These are phyloP conservation scores for Centrocercus urophasianus DNA, from an alignment of 2,113 vertebrate species.

Conservation along the genomic window DNA sequence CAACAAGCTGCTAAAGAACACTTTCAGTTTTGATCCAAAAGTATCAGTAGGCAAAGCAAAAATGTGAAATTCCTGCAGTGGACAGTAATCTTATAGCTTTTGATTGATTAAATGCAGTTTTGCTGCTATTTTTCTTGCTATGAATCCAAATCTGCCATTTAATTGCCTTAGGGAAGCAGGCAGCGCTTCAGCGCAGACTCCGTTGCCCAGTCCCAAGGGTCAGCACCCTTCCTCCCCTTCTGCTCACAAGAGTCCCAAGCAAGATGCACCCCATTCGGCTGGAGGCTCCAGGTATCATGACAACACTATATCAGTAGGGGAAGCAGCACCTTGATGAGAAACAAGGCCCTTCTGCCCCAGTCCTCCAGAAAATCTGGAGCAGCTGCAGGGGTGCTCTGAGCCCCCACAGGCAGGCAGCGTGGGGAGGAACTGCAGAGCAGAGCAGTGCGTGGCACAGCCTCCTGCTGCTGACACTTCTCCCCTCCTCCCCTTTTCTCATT, in stretches of 20 bases:
- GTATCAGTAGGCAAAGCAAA: constrained; percentile 9
- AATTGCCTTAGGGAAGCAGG: not conserved
- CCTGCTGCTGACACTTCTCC: constrained; percentile 27
- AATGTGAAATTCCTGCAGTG: not conserved
- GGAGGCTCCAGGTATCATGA: not conserved
- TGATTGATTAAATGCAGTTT: not conserved
- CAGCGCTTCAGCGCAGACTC: not conserved
- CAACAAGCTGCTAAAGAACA: not conserved
- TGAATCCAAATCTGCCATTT: not conserved
- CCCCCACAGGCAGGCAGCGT: not conserved
- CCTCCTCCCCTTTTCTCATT: not conserved
- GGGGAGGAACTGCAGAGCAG: constrained; percentile 26
- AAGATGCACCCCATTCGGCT: fast-evolving
- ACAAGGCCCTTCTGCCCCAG: not conserved
- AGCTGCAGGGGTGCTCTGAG: not conserved
- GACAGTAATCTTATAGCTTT: not conserved
- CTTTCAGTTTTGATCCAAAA: not conserved
- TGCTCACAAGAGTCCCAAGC: not conserved
- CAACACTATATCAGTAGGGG: not conserved
- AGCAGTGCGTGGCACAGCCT: constrained; percentile 1
- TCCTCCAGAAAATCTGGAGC: not conserved
- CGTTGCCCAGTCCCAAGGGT: not conserved
- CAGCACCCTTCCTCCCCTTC: not conserved
- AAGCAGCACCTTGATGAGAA: not conserved
- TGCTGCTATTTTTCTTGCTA: not conserved